phyloP scores from a whole-genome alignment of 2,888 invertebrate species.

The Linnaemya tessellans region DNA sequence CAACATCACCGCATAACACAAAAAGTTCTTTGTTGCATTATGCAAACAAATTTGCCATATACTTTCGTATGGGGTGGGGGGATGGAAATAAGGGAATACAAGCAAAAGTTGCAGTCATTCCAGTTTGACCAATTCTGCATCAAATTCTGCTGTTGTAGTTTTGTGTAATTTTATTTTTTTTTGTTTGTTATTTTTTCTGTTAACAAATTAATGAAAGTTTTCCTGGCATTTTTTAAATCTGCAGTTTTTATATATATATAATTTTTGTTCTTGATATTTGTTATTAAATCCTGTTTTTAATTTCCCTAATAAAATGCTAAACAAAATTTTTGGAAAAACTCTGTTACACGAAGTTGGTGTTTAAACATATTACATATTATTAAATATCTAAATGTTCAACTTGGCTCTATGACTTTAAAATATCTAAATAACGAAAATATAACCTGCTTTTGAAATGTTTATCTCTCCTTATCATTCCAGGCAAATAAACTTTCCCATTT shows the following conservation, averaged over 20 bases:
- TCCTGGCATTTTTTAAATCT: constrained; percentile 1
- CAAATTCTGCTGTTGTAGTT: constrained; percentile 28
- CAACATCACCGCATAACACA: constrained; percentile 59
- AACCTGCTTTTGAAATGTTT: background rate
- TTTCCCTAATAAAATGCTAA: background rate
- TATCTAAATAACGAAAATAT: too few species aligned
- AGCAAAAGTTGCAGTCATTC: constrained; percentile 36
- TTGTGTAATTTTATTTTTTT: background rate
- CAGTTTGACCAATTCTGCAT: constrained; percentile 20
- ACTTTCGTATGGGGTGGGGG: background rate
- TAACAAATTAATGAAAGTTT: constrained; percentile 67
- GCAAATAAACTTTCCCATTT: background rate
- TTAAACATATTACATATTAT: too few species aligned
- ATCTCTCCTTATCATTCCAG: background rate
- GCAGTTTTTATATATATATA: background rate
- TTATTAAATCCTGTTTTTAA: background rate
- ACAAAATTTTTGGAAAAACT: too few species aligned
- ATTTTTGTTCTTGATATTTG: background rate
- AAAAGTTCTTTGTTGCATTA: constrained; percentile 52
- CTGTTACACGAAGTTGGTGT: too few species aligned
- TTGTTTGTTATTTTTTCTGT: constrained; percentile 27
- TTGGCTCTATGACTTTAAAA: too few species aligned
- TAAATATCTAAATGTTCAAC: too few species aligned
- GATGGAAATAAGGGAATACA: constrained; percentile 9
- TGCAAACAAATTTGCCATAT: constrained; percentile 45